A percentile compares a stretch with the other conserved stretches of the same genome.
Conservation (phyloP, 2,888 invertebrate species). For the Oconnorella tubifera region DNA sequence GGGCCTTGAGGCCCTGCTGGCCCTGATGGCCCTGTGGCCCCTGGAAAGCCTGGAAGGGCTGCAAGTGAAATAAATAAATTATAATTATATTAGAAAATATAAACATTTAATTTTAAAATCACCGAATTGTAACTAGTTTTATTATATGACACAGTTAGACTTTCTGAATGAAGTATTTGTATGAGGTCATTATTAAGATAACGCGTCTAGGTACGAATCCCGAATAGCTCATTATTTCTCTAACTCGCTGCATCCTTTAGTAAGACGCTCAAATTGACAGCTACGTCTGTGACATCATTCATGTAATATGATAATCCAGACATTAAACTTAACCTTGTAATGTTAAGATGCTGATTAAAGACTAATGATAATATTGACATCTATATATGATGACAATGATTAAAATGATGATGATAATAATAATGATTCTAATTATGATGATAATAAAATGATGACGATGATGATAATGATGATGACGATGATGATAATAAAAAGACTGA, state of each 20-base stretch:
- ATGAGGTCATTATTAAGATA: too few relatives aligned
- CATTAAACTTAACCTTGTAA: too few relatives aligned
- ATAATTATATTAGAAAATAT: neutral
- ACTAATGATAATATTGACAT: neutral
- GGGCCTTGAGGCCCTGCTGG: slow-evolving; percentile 21
- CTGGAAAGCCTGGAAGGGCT: slow-evolving; percentile 17
- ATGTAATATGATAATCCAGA: too few relatives aligned
- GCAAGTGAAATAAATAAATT: neutral
- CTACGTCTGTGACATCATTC: too few relatives aligned
- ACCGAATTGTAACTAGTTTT: neutral
- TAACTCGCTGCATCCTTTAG: too few relatives aligned
- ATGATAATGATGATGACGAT: neutral
- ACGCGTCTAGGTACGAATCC: too few relatives aligned
- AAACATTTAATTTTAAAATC: neutral
- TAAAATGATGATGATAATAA: neutral
- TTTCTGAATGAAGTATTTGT: too few relatives aligned
- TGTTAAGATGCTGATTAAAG: neutral
- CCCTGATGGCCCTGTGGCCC: slow-evolving; percentile 27
- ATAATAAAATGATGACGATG: neutral
- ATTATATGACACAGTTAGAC: too few relatives aligned
- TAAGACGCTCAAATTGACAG: too few relatives aligned
- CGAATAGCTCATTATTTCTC: too few relatives aligned
- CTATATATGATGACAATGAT: neutral
- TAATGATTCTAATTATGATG: neutral
- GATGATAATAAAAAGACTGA: neutral